A percentile compares a stretch with the other conserved stretches of the same genome.
Conservation (phyloP, 1,140 invertebrate genomes). For the Bactericera cockerelli region DNA sequence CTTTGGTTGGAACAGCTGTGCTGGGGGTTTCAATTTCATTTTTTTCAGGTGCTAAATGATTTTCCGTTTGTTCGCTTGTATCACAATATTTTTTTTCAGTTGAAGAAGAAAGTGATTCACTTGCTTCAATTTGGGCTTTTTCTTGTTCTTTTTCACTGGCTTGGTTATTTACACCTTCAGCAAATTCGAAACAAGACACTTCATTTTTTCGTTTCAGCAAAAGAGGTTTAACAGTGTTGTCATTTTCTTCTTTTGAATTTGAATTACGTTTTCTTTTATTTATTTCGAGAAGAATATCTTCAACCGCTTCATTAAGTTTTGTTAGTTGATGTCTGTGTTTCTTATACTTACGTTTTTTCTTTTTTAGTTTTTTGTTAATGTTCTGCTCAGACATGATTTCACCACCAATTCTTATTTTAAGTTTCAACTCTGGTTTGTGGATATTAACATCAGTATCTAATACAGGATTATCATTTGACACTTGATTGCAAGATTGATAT, state of each 20-base stretch:
- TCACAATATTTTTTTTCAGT: too few relatives aligned
- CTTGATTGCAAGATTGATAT: neutral
- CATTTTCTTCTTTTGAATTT: neutral
- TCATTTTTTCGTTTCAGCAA: constrained; percentile 1
- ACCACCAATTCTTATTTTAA: constrained; percentile 1
- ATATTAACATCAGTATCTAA: neutral
- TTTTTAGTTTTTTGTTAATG: neutral
- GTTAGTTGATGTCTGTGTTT: neutral
- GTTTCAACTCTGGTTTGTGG: neutral
- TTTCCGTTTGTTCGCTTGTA: too few relatives aligned
- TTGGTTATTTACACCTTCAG: neutral
- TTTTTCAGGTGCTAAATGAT: too few relatives aligned
- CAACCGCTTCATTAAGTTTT: neutral
- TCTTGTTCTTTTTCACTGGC: neutral
- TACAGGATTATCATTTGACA: neutral
- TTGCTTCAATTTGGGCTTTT: too few relatives aligned
- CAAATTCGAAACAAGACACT: neutral
- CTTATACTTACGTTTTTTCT: neutral
- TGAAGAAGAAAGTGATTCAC: too few relatives aligned
- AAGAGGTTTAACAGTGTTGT: neutral
- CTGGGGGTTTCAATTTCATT: too few relatives aligned
- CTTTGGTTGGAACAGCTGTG: too few relatives aligned
- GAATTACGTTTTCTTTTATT: too few relatives aligned
- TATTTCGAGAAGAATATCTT: too few relatives aligned
- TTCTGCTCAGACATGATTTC: constrained; percentile 3